Evolutionary conservation across 2,113 vertebrate genomes (phyloP), one percentile per base, ranked within the genome.

Genomic region (Eurystomus gularis): DNA sequence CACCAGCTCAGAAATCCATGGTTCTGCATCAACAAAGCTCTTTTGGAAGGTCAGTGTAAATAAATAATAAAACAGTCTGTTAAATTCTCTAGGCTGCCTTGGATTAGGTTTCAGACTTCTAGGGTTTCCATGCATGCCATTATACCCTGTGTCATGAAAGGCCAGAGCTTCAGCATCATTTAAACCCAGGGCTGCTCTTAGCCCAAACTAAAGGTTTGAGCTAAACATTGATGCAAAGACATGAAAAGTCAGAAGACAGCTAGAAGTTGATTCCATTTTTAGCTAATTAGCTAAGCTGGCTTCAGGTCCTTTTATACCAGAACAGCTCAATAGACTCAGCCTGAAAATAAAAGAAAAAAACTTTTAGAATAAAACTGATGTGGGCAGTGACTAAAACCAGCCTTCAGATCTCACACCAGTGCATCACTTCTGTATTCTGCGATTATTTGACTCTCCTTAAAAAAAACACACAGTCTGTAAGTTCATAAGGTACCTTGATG

Each of bases 91-190:
- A 90, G 86, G 37, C 88, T 48, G 88, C 80, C 78, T 17, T 44
- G 20, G 98, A 97, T 99, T 97, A 8, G 81, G 81, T 99, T 99
- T 97, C 98, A 54, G 90, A 92, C 94, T 93, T 97, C 98, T 98
- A 83, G 88, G 81, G 97, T 98, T 99, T 98, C 98, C 94, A 19
- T 31, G n/a, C 16, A 18, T 25, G 37, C 78, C 58, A 55, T 89
- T 61, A 84, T 8, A 87, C 54, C 93, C 76, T 28, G 48, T 23
- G 9, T 3, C n/a, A 54, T 26, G 54, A 58, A 54, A 90, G 62
- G 16, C 71, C 42, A 39, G 82, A 86, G 54, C 86, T 86, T 6
- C 7, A 6, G 80, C 72, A 73, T 11, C 64, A 26, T 13, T 72
- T 28, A 35, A 80, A 13, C 29, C 71, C 61, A 82, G 68, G 11